phyloP scores from a whole-genome alignment of 2,113 vertebrate species.

The Rhombomys opimus region DNA sequence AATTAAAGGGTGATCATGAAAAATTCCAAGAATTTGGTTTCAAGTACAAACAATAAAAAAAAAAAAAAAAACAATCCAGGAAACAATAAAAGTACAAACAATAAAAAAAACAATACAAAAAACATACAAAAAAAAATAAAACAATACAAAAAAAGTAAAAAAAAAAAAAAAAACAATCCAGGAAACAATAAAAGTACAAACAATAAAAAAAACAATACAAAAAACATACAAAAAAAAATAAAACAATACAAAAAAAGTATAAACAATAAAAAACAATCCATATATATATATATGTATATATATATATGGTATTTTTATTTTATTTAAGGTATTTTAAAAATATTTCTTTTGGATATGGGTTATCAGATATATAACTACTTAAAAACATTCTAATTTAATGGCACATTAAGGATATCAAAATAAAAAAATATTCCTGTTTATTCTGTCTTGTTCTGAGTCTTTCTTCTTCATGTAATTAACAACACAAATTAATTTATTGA shows the following conservation, averaged over 20 bases:
- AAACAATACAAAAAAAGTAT: not conserved
- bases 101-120: no score
- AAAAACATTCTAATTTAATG: not conserved
- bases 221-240: no score
- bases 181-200: no score
- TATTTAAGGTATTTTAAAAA: no score
- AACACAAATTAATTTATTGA: constrained; percentile 9
- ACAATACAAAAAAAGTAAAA: no score
- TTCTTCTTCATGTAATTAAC: constrained; percentile 3
- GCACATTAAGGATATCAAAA: not conserved
- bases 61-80: no score
- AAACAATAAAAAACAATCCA: not conserved
- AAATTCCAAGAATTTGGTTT: constrained; percentile 21
- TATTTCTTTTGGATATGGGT: constrained; percentile 16
- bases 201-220: no score
- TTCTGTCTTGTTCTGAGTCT: constrained; percentile 2
- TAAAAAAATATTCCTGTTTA: not conserved
- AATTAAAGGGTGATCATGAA: not conserved
- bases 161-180: no score
- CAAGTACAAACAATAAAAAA: not conserved
- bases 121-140: no score
- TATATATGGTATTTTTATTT: no score
- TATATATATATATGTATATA: no score
- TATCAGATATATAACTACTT: constrained; percentile 20
- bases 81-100: no score